A percentile compares a stretch with the other conserved stretches of the same genome.
These are phyloP conservation scores for Romanogobio albipinnatus DNA, from an alignment of 2,113 vertebrate genomes.

Conservation along the genomic window DNA sequence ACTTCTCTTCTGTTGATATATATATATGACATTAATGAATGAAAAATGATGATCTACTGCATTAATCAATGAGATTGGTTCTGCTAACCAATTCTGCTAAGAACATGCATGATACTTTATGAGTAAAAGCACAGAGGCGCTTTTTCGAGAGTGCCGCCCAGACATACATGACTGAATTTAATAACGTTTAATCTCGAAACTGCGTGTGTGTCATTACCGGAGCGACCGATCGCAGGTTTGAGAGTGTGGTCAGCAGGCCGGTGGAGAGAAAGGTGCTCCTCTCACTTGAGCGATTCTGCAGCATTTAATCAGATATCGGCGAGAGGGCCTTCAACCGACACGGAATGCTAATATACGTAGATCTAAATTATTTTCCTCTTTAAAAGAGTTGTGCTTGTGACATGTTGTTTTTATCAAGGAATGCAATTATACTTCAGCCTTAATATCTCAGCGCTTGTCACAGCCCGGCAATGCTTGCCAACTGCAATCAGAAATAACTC, in stretches of 20 bases:
- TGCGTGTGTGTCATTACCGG: slow-evolving; percentile 44
- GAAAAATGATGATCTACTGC: neutral
- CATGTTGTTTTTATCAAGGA: slow-evolving; percentile 98
- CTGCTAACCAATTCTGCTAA: neutral
- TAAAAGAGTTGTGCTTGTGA: slow-evolving; percentile 94
- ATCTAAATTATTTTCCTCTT: slow-evolving; percentile 89
- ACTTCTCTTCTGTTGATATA: neutral
- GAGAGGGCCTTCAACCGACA: slow-evolving; percentile 79
- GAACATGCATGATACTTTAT: neutral
- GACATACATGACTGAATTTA: slow-evolving; percentile 48
- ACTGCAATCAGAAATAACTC: slow-evolving; percentile 99
- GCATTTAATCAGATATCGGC: slow-evolving; percentile 66
- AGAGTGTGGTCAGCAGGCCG: slow-evolving; percentile 40
- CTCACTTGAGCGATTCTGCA: slow-evolving; percentile 60
- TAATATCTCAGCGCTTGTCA: slow-evolving; percentile 99
- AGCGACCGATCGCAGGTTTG: slow-evolving; percentile 50
- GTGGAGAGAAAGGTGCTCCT: slow-evolving; percentile 40
- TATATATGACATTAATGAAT: neutral
- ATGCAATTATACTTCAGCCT: slow-evolving; percentile 98
- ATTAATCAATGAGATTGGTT: neutral
- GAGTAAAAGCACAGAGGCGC: slow-evolving; percentile 52
- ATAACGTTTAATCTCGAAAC: slow-evolving; percentile 51
- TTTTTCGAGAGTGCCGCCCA: neutral
- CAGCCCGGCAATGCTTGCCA: slow-evolving; percentile 89
- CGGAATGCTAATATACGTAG: slow-evolving; percentile 87